phyloP scores from a whole-genome alignment of 2,797 vertebrate species.

The Macropus fuliginosus region DNA sequence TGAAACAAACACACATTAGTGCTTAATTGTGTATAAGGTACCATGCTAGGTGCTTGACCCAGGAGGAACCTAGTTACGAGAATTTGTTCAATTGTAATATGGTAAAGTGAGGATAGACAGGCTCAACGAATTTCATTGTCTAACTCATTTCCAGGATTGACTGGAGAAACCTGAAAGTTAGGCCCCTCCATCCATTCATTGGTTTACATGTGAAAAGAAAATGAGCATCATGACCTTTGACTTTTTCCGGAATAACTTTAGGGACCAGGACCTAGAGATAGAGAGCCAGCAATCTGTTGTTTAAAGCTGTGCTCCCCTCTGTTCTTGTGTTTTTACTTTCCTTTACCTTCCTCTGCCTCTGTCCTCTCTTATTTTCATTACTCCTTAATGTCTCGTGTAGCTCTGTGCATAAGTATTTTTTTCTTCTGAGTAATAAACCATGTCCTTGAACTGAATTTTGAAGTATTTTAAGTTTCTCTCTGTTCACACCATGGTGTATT shows the following conservation, averaged over 20 bases:
- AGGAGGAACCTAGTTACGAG: conserved; percentile 7
- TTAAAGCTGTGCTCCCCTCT: conserved; percentile 72
- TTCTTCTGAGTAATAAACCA: conserved; percentile 81
- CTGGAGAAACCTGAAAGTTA: conserved; percentile 82
- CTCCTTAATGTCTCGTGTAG: conserved; percentile 81
- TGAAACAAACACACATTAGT: conserved; percentile 20
- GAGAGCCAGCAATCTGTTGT: conserved; percentile 72
- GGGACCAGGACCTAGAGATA: conserved; percentile 60
- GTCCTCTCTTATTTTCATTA: conserved; percentile 78
- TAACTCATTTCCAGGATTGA: conserved; percentile 76
- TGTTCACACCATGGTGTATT: conserved; percentile 88
- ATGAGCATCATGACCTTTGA: not conserved
- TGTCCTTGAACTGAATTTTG: conserved; percentile 86
- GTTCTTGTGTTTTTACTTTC: conserved; percentile 72
- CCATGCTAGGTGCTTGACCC: not conserved
- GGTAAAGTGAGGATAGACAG: conserved; percentile 53
- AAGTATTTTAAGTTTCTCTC: conserved; percentile 86
- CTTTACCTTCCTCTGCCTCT: conserved; percentile 54
- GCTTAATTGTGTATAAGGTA: conserved; percentile 31
- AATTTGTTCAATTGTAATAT: conserved; percentile 34
- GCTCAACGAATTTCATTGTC: conserved; percentile 71
- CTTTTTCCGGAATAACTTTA: conserved; percentile 49
- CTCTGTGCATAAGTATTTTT: conserved; percentile 76
- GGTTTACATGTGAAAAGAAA: conserved; percentile 61
- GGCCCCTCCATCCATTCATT: conserved; percentile 66